Percentiles rank a stretch among this genome's conserved stretches.
phyloP scores from a whole-genome alignment of 2,888 invertebrate species.

The Leptinotarsa haldemani region DNA sequence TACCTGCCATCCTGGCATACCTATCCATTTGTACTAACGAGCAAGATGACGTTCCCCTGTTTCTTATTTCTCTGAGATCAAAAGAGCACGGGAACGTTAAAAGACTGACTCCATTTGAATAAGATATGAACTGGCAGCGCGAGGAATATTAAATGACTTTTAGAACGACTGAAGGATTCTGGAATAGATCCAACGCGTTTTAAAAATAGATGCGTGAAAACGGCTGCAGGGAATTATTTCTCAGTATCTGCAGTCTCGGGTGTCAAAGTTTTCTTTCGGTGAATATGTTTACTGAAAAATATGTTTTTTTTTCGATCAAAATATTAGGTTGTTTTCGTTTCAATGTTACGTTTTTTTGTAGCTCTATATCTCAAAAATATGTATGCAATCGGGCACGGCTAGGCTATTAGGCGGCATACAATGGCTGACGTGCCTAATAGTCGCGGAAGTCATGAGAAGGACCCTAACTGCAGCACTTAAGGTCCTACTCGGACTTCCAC shows the following conservation, averaged over 20 bases:
- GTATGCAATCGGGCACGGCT: no score
- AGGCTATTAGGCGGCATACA: no score
- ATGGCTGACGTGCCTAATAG: no score
- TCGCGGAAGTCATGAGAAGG: no score
- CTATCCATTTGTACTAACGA: slow-evolving; percentile 45
- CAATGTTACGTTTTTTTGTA: no score
- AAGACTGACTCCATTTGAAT: slow-evolving; percentile 36
- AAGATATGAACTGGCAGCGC: slow-evolving; percentile 36
- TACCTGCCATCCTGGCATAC: slow-evolving; percentile 39
- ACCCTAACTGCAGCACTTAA: no score
- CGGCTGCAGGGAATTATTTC: not conserved
- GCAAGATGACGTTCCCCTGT: slow-evolving; percentile 42
- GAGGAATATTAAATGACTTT: slow-evolving; percentile 29
- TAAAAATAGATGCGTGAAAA: slow-evolving; percentile 4
- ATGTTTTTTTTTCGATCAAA: no score
- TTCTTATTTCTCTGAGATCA: slow-evolving; percentile 34
- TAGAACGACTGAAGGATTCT: slow-evolving; percentile 16
- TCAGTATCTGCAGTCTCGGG: not conserved
- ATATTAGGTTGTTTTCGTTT: no score
- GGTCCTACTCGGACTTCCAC: no score
- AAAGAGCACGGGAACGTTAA: slow-evolving; percentile 34
- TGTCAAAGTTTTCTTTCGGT: not conserved
- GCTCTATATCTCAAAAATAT: no score
- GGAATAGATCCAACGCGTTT: slow-evolving; percentile 6
- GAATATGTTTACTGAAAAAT: not conserved